Percentiles rank a stretch among this genome's conserved stretches.
These are phyloP conservation scores for Xerus inauris DNA, from an alignment of 2,113 vertebrate species.

Conservation along the genomic window DNA sequence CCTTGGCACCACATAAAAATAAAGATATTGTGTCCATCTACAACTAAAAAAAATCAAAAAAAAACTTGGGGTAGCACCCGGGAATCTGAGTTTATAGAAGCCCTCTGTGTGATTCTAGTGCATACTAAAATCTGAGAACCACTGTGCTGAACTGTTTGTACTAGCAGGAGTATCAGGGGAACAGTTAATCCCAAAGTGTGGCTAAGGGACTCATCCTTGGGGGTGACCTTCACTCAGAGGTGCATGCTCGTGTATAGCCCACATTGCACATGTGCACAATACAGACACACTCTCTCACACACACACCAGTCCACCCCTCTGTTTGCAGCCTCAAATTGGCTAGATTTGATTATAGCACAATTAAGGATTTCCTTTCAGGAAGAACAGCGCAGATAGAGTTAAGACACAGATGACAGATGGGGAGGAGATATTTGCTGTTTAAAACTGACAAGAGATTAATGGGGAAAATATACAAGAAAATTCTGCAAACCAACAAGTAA, in stretches of 20 bases:
- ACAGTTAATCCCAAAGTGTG: neutral
- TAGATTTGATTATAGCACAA: neutral
- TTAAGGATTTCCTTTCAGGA: conserved; percentile 54
- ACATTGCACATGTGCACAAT: neutral
- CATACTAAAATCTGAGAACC: neutral
- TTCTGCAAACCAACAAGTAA: conserved; percentile 65
- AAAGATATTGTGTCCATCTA: too few relatives aligned
- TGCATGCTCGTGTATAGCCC: too few relatives aligned
- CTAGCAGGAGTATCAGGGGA: neutral
- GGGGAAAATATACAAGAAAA: conserved; percentile 59
- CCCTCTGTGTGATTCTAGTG: neutral
- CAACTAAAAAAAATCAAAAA: too few relatives aligned
- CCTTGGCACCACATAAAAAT: too few relatives aligned
- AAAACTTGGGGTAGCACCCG: neutral
- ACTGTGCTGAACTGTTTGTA: neutral
- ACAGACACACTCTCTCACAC: too few relatives aligned
- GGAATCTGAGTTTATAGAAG: neutral
- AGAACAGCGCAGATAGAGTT: conserved; percentile 44
- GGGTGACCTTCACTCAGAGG: neutral
- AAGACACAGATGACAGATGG: conserved; percentile 63
- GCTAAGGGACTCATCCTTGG: neutral
- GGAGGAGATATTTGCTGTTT: conserved; percentile 59
- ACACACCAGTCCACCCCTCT: neutral
- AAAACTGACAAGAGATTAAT: conserved; percentile 67
- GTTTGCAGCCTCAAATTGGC: conserved; percentile 21